These are phyloP conservation scores for Pentamera pediparva DNA, from an alignment of 53 echinoderm and acorn worm genomes.

Conservation along the genomic window DNA sequence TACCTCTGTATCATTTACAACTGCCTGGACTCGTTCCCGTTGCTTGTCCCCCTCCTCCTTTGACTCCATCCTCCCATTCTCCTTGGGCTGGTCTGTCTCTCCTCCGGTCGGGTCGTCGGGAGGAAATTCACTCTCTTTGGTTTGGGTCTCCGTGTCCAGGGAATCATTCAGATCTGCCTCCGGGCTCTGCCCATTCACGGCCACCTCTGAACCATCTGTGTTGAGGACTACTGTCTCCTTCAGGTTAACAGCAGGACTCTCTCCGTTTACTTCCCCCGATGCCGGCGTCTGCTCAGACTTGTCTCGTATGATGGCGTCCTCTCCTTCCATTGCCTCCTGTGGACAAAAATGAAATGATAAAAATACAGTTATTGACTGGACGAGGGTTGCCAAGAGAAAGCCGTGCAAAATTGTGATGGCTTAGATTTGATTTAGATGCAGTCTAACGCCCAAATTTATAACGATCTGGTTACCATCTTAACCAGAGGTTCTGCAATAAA, in stretches of 20 bases:
- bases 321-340: conserved; percentile 18
- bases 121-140: conserved; percentile 24
- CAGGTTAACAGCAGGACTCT: neutral
- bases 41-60: neutral
- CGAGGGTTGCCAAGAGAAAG: no score
- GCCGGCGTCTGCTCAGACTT: neutral
- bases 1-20: conserved; percentile 10
- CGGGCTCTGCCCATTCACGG: neutral
- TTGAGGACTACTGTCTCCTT: neutral
- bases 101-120: neutral
- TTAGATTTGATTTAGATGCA: no score
- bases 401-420: no score
- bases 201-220: conserved; percentile 6
- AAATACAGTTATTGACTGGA: no score
- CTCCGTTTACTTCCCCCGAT: neutral
- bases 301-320: neutral
- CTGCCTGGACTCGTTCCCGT: neutral
- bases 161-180: conserved; percentile 5
- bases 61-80: neutral
- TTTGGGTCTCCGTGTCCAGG: conserved; percentile 21
- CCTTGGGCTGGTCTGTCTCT: neutral
- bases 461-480: no score
- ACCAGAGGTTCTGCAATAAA: no score
- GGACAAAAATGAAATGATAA: neutral
- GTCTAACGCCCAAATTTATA: no score